Evolutionary conservation across 2,888 invertebrate species (phyloP), one percentile per base, ranked within the genome.

Genomic region (Lottia scabra): DNA sequence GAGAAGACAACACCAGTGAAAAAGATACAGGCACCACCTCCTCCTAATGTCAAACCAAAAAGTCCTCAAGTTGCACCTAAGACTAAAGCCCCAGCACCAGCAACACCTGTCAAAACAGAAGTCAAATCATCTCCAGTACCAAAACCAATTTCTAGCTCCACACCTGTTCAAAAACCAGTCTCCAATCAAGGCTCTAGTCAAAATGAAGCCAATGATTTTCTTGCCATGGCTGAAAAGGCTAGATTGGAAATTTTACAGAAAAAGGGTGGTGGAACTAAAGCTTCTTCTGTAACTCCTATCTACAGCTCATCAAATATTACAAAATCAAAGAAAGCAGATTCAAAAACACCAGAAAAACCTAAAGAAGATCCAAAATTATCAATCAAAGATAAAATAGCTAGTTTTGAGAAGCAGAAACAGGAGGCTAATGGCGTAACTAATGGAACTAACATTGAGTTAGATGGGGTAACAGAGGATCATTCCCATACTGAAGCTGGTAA

Each of bases 151-250:
- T 44, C 68, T 65, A 69, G 67, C 70, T 67, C 56, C 62, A 70
- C 69, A 68, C 16, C 26, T 56, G 72, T 70, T 46, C 68, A 56
- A 10, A 63, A 71, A 23, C 74, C 73, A 68, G 64, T 63, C 30
- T 48, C 64, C 16, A 70, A 70, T 64, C 30, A 75, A 23, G 73
- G 75, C 65, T 65, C 78, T 66, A 67, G 65, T 44, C 73, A 71
- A 13, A 12, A 68, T 27, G 75, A 70, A 66, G 76, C 73, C 65
- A 68, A 80, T 30, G 84, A 88, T 74, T 86, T 85, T 74, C 76
- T 85, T 48, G 85, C 84, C 6, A 70, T 84, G 45, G 88, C 88
- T 19, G 88, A 87, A 75, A 85, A 83, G 74, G 84, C 83, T 15
- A 70, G 88, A 16, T 85, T 83, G 66, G 85, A 86, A 48, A 86